Conservation (phyloP, 1,140 invertebrate genomes). For the Polyergus mexicanus region DNA sequence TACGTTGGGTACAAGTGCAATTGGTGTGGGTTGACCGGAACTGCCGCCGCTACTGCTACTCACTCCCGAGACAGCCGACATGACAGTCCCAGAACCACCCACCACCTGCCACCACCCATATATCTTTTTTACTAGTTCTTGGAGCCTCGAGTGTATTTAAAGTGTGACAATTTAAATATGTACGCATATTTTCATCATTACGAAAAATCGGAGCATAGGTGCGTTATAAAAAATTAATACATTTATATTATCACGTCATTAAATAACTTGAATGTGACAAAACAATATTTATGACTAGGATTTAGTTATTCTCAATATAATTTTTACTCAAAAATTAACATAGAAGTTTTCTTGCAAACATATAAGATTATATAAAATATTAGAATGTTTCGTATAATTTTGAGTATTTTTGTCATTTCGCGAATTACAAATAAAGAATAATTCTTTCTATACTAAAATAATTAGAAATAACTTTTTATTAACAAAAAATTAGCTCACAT, state of each 20-base stretch:
- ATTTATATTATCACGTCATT: background rate
- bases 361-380: background rate
- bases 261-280: background rate
- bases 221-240: background rate
- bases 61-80: conserved; percentile 84
- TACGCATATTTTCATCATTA: background rate
- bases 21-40: conserved; percentile 85
- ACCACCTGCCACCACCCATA: conserved; percentile 85
- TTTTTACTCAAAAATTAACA: background rate
- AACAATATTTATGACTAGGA: background rate
- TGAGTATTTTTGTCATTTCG: background rate
- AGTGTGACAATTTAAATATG: conserved; percentile 32
- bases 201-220: background rate
- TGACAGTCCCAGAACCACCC: conserved; percentile 85
- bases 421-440: no score
- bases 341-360: background rate
- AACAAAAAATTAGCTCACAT: background rate
- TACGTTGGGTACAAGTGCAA: conserved; percentile 87
- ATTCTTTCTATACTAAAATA: no score
- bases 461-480: no score
- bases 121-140: conserved; percentile 76
- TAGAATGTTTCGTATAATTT: background rate
- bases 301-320: background rate
- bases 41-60: conserved; percentile 85
- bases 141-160: conserved; percentile 58